A percentile compares a stretch with the other conserved stretches of the same genome.
Evolutionary conservation across 2,113 vertebrate genomes (phyloP).

Genomic region (Tringa solitaria): DNA sequence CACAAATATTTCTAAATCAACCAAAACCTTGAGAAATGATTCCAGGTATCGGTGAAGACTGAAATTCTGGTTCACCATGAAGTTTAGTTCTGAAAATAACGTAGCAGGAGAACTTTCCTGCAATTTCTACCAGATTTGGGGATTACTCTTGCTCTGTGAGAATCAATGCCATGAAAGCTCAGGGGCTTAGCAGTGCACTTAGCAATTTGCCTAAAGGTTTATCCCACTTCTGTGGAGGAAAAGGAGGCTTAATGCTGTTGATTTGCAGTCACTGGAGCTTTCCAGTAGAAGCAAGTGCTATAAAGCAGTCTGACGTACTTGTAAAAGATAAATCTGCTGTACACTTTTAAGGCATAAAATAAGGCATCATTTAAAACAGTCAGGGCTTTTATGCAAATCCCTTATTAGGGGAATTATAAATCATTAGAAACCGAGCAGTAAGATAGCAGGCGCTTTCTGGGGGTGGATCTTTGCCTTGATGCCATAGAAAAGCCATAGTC

Average conservation of each 20-base stretch:
- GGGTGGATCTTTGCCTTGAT: background rate
- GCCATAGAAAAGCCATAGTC: background rate
- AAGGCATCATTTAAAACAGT: constrained; percentile 7
- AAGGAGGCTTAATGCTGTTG: constrained; percentile 39
- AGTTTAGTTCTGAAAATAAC: background rate
- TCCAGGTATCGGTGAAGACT: background rate
- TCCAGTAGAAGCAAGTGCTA: constrained; percentile 20
- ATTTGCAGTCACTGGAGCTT: constrained; percentile 44
- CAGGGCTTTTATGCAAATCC: constrained; percentile 55
- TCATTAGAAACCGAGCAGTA: constrained; percentile 38
- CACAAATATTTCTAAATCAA: background rate
- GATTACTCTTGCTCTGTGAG: background rate
- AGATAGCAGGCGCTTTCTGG: constrained; percentile 18
- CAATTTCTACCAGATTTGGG: background rate
- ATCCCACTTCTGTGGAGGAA: constrained; percentile 11
- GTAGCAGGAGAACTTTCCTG: background rate
- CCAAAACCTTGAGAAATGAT: background rate
- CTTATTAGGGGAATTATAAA: constrained; percentile 56
- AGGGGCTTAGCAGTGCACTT: constrained; percentile 31
- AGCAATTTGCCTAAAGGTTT: constrained; percentile 48
- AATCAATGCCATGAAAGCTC: constrained; percentile 16
- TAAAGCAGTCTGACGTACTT: constrained; percentile 25
- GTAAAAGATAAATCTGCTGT: constrained; percentile 38
- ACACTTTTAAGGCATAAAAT: constrained; percentile 32
- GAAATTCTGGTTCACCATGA: background rate